Evolutionary conservation across 2,888 invertebrate genomes (phyloP).

Genomic region (Terebella lapidaria): DNA sequence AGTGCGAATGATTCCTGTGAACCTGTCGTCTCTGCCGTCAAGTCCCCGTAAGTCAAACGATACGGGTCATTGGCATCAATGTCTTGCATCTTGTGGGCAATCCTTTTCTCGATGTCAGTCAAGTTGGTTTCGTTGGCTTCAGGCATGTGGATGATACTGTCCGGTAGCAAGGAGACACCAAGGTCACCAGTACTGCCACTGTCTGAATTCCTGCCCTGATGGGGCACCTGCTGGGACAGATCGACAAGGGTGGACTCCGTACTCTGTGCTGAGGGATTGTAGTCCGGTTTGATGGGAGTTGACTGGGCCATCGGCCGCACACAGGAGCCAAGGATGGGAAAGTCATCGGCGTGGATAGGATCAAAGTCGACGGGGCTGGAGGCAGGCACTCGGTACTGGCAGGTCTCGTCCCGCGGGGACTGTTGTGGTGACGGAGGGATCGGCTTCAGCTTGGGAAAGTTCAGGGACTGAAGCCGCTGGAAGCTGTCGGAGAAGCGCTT

Average conservation of each 20-base stretch:
- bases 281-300: slow-evolving; percentile 8
- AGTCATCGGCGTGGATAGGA: background rate
- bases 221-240: background rate
- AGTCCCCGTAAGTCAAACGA: slow-evolving; percentile 10
- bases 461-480: slow-evolving; percentile 19
- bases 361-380: slow-evolving; percentile 14
- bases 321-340: background rate
- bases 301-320: slow-evolving; percentile 11
- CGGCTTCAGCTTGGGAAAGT: slow-evolving; percentile 30
- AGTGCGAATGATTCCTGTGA: slow-evolving; percentile 20
- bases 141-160: background rate
- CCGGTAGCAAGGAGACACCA: background rate
- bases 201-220: background rate
- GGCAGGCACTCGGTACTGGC: slow-evolving; percentile 8
- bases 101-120: background rate
- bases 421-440: slow-evolving; percentile 34
- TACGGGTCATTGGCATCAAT: slow-evolving; percentile 9
- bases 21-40: background rate
- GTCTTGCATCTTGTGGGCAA: background rate
- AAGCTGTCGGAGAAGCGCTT: slow-evolving; percentile 14
- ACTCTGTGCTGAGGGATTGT: background rate
- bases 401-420: slow-evolving; percentile 7
- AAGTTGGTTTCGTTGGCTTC: background rate
- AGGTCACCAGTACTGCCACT: background rate
- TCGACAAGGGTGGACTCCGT: too few relatives aligned